These are phyloP conservation scores for Panthera leo DNA, from an alignment of 2,113 vertebrate genomes.

Conservation along the genomic window DNA sequence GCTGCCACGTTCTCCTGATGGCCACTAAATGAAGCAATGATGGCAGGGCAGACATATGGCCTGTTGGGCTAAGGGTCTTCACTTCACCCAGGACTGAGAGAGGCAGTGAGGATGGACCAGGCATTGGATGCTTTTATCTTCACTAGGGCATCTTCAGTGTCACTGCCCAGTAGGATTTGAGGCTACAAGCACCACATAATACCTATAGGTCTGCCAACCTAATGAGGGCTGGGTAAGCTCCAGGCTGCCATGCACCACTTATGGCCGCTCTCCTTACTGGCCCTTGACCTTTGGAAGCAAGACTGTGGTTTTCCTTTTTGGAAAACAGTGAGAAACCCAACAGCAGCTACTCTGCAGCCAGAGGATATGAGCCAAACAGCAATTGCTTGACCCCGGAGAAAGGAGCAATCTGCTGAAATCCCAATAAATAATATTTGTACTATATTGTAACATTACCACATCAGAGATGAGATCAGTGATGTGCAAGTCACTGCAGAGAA, in stretches of 20 bases:
- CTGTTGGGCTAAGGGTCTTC: neutral
- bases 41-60: neutral
- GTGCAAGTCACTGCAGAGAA: neutral
- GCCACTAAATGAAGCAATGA: neutral
- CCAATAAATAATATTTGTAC: neutral
- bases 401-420: constrained; percentile 30
- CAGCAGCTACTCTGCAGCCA: neutral
- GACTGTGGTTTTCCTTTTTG: neutral
- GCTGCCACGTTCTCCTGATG: neutral
- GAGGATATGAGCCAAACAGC: neutral
- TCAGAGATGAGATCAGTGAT: neutral
- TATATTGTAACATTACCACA: neutral
- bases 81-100: neutral
- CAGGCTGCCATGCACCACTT: neutral
- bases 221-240: neutral
- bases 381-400: neutral
- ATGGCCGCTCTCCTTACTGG: neutral
- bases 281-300: neutral
- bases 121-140: neutral
- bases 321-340: constrained; percentile 35
- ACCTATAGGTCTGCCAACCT: neutral
- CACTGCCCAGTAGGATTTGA: neutral
- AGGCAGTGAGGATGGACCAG: neutral
- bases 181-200: no score
- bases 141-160: neutral